Conservation (phyloP, 53 echinoderm and acorn worm genomes). For the Temnopleurus reevesii region DNA sequence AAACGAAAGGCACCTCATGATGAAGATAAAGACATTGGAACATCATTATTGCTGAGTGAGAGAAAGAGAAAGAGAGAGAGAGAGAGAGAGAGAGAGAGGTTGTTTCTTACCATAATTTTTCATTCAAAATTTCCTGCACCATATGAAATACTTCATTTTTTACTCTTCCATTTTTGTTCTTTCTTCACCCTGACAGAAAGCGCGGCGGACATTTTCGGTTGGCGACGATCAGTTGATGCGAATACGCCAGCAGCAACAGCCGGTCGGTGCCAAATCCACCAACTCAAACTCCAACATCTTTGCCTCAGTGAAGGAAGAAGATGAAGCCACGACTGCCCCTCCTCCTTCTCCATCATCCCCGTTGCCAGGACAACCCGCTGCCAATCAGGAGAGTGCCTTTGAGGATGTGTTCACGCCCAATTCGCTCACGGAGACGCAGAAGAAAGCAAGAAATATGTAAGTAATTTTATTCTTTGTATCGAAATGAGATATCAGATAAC, state of each 20-base stretch:
- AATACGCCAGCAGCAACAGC: conserved; percentile 62
- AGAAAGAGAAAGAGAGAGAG: no score
- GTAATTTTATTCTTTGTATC: no score
- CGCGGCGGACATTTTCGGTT: conserved; percentile 77
- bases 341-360: neutral
- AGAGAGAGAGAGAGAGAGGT: no score
- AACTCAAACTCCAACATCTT: conserved; percentile 70
- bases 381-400: conserved; percentile 57
- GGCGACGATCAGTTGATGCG: conserved; percentile 83
- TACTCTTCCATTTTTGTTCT: no score
- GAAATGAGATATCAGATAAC: no score
- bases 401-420: conserved; percentile 62
- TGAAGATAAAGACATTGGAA: no score
- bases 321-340: conserved; percentile 60
- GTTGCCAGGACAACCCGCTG: conserved; percentile 54
- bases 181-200: conserved; percentile 63
- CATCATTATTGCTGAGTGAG: no score
- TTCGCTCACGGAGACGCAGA: conserved; percentile 79
- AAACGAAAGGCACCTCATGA: no score
- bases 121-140: no score
- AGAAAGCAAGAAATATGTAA: conserved; percentile 73
- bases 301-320: conserved; percentile 77
- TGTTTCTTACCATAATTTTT: no score
- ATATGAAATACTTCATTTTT: no score
- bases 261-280: conserved; percentile 19